phyloP scores from a whole-genome alignment of 2,888 invertebrate species.

The Acleris holmiana region DNA sequence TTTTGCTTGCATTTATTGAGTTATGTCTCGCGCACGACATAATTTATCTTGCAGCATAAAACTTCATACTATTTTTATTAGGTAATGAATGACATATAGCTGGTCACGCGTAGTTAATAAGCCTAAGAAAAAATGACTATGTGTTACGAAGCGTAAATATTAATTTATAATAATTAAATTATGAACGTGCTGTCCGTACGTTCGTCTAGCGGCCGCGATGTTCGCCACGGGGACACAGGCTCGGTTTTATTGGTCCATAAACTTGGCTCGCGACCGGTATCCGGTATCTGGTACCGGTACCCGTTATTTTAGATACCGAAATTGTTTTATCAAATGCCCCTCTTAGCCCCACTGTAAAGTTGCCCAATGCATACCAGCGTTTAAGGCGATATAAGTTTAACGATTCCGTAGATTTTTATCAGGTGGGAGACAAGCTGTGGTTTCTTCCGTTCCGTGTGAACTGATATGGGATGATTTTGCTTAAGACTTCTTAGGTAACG shows the following conservation, averaged over 20 bases:
- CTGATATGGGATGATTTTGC: background rate
- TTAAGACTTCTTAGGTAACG: background rate
- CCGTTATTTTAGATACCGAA: slow-evolving; percentile 67
- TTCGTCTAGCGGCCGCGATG: slow-evolving; percentile 44
- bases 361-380: slow-evolving; percentile 35
- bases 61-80: too few species aligned
- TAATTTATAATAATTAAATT: background rate
- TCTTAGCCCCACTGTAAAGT: slow-evolving; percentile 45
- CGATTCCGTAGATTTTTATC: slow-evolving; percentile 24
- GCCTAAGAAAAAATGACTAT: background rate
- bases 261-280: slow-evolving; percentile 61
- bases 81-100: too few species aligned
- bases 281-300: slow-evolving; percentile 55
- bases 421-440: background rate
- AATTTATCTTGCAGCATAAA: too few species aligned
- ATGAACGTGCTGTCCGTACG: slow-evolving; percentile 55
- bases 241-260: slow-evolving; percentile 74
- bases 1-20: too few species aligned
- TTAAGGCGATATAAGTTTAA: slow-evolving; percentile 21
- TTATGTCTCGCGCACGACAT: too few species aligned
- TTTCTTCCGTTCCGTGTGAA: slow-evolving; percentile 26
- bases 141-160: background rate
- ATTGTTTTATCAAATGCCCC: slow-evolving; percentile 61
- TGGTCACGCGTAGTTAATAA: too few species aligned
- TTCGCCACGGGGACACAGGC: slow-evolving; percentile 66